phyloP scores from a whole-genome alignment of 2,888 invertebrate genomes.

The Ophion obscuratus region DNA sequence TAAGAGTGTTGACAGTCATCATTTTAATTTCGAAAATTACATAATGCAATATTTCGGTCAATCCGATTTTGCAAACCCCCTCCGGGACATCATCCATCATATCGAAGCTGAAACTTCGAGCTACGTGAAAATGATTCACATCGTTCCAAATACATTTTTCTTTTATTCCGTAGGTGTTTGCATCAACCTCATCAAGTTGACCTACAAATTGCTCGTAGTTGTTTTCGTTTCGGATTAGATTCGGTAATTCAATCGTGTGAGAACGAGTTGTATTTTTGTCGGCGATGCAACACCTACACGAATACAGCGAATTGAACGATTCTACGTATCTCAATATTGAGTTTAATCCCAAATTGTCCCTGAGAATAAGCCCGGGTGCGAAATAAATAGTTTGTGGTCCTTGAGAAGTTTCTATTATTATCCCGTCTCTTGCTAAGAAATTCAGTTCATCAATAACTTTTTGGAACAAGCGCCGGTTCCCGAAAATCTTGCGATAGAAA shows the following conservation, averaged over 20 bases:
- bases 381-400: constrained; percentile 20
- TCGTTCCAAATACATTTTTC: constrained; percentile 37
- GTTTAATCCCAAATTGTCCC: constrained; percentile 15
- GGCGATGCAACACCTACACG: constrained; percentile 24
- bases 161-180: constrained; percentile 28
- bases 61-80: not conserved
- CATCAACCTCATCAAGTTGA: constrained; percentile 19
- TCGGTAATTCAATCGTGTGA: constrained; percentile 16
- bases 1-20: constrained; percentile 19
- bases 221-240: constrained; percentile 19
- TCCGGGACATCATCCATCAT: constrained; percentile 35
- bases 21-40: constrained; percentile 21
- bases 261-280: constrained; percentile 25
- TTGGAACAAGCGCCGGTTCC: constrained; percentile 21
- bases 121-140: constrained; percentile 32
- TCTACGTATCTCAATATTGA: constrained; percentile 22
- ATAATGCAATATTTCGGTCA: constrained; percentile 14
- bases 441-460: constrained; percentile 33
- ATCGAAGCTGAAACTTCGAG: constrained; percentile 17
- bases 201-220: constrained; percentile 16
- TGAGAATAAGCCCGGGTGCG: constrained; percentile 5
- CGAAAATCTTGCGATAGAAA: constrained; percentile 23
- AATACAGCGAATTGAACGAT: constrained; percentile 7
- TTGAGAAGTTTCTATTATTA: not conserved
- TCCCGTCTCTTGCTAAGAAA: constrained; percentile 20